These are phyloP conservation scores for Agrochola litura DNA, from an alignment of 2,888 invertebrate genomes.

Conservation along the genomic window DNA sequence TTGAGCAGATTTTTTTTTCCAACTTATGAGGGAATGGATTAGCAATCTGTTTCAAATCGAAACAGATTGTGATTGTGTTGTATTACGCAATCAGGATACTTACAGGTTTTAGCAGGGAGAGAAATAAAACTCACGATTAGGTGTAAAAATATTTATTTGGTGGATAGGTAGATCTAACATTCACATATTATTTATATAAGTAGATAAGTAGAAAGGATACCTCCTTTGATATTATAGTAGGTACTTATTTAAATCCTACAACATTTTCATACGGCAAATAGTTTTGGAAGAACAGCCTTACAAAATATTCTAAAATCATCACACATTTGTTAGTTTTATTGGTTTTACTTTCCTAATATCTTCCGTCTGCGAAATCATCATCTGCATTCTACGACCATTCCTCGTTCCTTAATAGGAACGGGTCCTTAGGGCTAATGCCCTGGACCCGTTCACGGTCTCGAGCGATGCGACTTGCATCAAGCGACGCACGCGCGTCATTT, in stretches of 20 bases:
- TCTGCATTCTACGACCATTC: background rate
- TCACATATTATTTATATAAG: background rate
- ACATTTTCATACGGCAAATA: background rate
- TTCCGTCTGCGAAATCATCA: background rate
- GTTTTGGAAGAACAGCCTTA: background rate
- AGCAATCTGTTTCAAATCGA: no score
- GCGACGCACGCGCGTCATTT: no score
- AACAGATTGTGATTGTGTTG: no score
- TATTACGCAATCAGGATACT: no score
- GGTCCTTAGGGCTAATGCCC: no score
- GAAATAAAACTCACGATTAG: conserved; percentile 17
- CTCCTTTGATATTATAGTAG: background rate
- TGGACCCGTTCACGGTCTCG: no score
- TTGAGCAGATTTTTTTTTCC: no score
- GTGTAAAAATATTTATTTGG: background rate
- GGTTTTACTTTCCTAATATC: background rate
- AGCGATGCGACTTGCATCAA: no score
- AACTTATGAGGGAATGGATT: no score
- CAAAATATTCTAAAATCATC: background rate
- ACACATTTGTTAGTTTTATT: background rate
- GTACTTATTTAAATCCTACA: background rate
- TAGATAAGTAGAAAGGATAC: no score
- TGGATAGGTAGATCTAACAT: background rate
- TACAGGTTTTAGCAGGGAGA: background rate
- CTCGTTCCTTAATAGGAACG: no score